Evolutionary conservation across 1,140 invertebrate genomes (phyloP), one percentile per base, ranked within the genome.

Genomic region (Metaphire vulgaris): DNA sequence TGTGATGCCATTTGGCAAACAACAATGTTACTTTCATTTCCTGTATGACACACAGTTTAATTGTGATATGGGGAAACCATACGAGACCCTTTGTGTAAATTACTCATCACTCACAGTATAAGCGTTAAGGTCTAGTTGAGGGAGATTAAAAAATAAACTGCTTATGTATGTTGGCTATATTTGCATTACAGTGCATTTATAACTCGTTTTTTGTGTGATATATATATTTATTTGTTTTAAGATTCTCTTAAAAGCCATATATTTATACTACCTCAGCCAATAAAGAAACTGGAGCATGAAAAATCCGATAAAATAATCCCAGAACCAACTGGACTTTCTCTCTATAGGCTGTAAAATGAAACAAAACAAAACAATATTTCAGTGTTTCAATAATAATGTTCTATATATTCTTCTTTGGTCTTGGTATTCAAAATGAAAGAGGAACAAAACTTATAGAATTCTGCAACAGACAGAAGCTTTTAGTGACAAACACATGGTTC

Each of bases 271-370:
- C 83, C 83, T 82, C 0, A 85, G 64, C 80, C 81, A 86, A 76
- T 81, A 81, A 16, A 80, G 78, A 31, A 85, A 79, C 78, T 86
- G 81, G 6, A 86, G 73, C 26, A 81, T 2, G 77, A 86, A 80
- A 77, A 81, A 85, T 1, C 85, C 85, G 75, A 86, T 41, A 12
- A 80, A 75, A 76, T 81, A 81, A 41, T 85, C 80, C 78, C 80
- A 81, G 28, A 85, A 76, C 84, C 82, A 84, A 66, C 76, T 81
- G 21, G 78, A 64, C 56, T 79, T 79, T 67, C 76, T 80, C 28
- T 67, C 64, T 26, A 74, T 72, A 1, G 79, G 74, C 81, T 83
- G 75, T 41, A 76, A 72, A 30, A 56, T 6, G 21, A 56, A 12
- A 12, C 6, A 12, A 56, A 56, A 56, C 6, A 56, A 56, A 26